phyloP scores from a whole-genome alignment of 2,888 invertebrate genomes.

The Hirtodrosophila trivittata region DNA sequence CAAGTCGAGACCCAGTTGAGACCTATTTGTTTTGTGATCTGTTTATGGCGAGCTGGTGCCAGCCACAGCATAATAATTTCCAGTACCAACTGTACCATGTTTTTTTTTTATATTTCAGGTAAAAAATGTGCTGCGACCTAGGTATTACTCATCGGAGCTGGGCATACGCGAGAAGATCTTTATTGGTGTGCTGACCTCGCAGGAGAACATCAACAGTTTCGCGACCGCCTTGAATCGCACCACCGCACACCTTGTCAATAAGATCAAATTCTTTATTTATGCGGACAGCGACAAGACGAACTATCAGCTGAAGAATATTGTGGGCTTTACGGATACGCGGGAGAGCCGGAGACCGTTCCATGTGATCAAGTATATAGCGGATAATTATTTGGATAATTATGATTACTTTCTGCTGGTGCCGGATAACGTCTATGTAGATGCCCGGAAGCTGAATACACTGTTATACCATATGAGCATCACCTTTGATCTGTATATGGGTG shows the following conservation, averaged over 20 bases:
- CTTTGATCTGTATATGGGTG: constrained; percentile 94
- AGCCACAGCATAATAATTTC: not conserved
- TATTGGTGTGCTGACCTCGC: constrained; percentile 92
- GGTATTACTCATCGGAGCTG: constrained; percentile 97
- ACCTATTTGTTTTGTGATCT: too few relatives aligned
- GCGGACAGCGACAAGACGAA: constrained; percentile 85
- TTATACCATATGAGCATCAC: constrained; percentile 92
- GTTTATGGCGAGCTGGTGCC: too few relatives aligned
- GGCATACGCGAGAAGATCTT: constrained; percentile 95
- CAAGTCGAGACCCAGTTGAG: too few relatives aligned
- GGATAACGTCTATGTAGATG: constrained; percentile 93
- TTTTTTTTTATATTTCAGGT: constrained; percentile 82
- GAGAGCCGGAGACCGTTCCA: constrained; percentile 92
- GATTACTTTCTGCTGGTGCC: constrained; percentile 96
- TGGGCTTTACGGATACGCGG: constrained; percentile 93
- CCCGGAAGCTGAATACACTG: constrained; percentile 88
- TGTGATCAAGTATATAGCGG: constrained; percentile 94
- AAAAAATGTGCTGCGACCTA: constrained; percentile 90
- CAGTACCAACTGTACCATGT: too few relatives aligned
- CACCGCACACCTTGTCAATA: constrained; percentile 92
- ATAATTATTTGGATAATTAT: constrained; percentile 94
- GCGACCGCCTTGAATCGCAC: constrained; percentile 95
- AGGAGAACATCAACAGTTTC: constrained; percentile 88
- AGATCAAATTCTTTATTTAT: constrained; percentile 91
- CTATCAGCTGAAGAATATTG: constrained; percentile 88